Conservation (phyloP, 2,888 invertebrate species). For the Scaptomyza tumidula region DNA sequence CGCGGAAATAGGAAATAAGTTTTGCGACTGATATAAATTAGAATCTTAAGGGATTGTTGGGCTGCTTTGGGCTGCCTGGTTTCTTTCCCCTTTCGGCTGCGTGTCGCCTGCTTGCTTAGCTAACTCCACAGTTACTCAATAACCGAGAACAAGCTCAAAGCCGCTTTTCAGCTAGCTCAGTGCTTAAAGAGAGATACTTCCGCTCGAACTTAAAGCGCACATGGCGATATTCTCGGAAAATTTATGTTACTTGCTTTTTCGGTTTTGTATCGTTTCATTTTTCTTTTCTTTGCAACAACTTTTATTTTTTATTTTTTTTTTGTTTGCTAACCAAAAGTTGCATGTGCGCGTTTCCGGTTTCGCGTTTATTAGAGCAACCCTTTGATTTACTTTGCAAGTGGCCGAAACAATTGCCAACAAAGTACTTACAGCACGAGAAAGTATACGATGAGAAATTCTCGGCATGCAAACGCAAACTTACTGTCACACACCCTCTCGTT, state of each 20-base stretch:
- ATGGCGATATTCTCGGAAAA: constrained; percentile 39
- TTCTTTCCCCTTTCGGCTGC: neutral
- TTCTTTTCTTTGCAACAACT: neutral
- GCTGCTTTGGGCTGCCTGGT: neutral
- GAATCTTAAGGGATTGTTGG: constrained; percentile 76
- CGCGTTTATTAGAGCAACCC: constrained; percentile 72
- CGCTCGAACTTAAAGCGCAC: constrained; percentile 44
- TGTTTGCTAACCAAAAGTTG: constrained; percentile 53
- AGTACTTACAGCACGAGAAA: constrained; percentile 42
- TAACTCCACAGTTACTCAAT: constrained; percentile 63
- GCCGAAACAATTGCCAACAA: constrained; percentile 71
- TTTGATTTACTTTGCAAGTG: constrained; percentile 75
- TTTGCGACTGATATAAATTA: constrained; percentile 77
- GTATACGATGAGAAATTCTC: constrained; percentile 26
- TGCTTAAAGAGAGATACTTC: constrained; percentile 34
- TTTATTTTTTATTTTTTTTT: neutral
- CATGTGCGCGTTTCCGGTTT: constrained; percentile 67
- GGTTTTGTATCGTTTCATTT: neutral
- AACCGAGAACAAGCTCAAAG: constrained; percentile 36
- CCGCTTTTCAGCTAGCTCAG: constrained; percentile 11
- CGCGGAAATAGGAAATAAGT: constrained; percentile 78
- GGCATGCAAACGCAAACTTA: constrained; percentile 51
- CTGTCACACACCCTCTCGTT: constrained; percentile 16
- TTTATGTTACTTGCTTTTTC: constrained; percentile 55
- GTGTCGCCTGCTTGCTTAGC: constrained; percentile 15